A percentile compares a stretch with the other conserved stretches of the same genome.
Evolutionary conservation across 2,113 vertebrate species (phyloP).

Genomic region (Triplophysa dalaica): DNA sequence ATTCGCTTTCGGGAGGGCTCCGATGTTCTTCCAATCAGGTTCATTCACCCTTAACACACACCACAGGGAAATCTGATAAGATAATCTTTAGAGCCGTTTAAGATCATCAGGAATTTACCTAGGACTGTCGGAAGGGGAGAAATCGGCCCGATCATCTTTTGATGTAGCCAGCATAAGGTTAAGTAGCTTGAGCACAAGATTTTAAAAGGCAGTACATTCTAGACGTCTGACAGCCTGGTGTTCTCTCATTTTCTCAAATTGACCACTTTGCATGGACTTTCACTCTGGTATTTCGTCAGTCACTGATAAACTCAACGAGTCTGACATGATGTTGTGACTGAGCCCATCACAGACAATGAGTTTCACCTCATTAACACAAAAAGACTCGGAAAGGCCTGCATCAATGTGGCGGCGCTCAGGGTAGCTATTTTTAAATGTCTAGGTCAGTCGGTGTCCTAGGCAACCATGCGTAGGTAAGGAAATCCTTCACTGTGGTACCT

Average conservation of each 20-base stretch:
- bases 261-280: neutral
- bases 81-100: too few relatives aligned
- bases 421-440: constrained; percentile 70
- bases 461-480: constrained; percentile 66
- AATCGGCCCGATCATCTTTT: too few relatives aligned
- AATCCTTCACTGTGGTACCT: constrained; percentile 52
- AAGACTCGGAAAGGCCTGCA: constrained; percentile 42
- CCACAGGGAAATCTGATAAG: too few relatives aligned
- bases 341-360: constrained; percentile 35
- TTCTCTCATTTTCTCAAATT: constrained; percentile 1
- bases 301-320: neutral
- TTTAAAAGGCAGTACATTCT: constrained; percentile 2
- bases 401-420: constrained; percentile 10
- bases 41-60: too few relatives aligned
- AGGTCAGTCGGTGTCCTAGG: constrained; percentile 74
- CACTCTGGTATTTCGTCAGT: neutral
- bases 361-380: constrained; percentile 41
- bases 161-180: too few relatives aligned
- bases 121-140: too few relatives aligned
- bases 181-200: too few relatives aligned
- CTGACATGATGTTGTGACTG: constrained; percentile 39
- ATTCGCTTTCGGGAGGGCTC: too few relatives aligned
- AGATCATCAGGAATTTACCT: too few relatives aligned
- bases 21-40: too few relatives aligned
- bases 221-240: neutral